Percentiles rank a stretch among this genome's conserved stretches.
Evolutionary conservation across 1,140 invertebrate genomes (phyloP).

Genomic region (Dendroctonus ponderosae): DNA sequence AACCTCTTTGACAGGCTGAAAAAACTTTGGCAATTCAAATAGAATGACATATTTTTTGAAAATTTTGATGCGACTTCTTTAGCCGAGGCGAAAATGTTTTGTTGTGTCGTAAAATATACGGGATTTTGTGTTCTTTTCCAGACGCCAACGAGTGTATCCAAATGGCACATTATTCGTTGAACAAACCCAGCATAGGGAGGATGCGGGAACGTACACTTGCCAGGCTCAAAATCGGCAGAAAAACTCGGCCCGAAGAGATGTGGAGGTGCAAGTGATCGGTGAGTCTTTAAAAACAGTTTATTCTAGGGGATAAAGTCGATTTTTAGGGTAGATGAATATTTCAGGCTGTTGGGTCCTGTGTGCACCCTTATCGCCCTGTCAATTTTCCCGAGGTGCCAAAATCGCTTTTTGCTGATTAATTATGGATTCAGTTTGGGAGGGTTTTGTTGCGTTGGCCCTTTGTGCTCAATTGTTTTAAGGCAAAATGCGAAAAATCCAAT

Average conservation of each 20-base stretch:
- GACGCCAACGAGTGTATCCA: slow-evolving; percentile 80
- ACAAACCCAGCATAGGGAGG: slow-evolving; percentile 72
- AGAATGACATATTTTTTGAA: too few species aligned
- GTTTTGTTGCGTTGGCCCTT: too few species aligned
- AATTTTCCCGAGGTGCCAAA: slow-evolving; percentile 6
- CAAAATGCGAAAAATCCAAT: too few species aligned
- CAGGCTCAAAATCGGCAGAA: slow-evolving; percentile 82
- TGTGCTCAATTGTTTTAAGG: too few species aligned
- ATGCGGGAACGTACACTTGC: slow-evolving; percentile 83
- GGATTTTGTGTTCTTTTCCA: slow-evolving; percentile 1
- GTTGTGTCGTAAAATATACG: too few species aligned
- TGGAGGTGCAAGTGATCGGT: slow-evolving; percentile 84
- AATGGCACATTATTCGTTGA: slow-evolving; percentile 87
- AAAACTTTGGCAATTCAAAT: too few species aligned
- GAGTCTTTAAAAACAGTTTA: slow-evolving; percentile 41
- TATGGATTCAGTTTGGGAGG: too few species aligned
- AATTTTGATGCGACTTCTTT: too few species aligned
- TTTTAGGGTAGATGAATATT: too few species aligned
- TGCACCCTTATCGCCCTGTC: not conserved
- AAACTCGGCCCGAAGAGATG: slow-evolving; percentile 73
- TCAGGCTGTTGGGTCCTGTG: not conserved
- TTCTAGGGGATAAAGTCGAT: too few species aligned
- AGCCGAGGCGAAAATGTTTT: too few species aligned
- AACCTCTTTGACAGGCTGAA: too few species aligned
- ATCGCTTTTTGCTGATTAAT: not conserved